Conservation (phyloP, 1,140 invertebrate genomes). For the Aphaenogaster floridana region DNA sequence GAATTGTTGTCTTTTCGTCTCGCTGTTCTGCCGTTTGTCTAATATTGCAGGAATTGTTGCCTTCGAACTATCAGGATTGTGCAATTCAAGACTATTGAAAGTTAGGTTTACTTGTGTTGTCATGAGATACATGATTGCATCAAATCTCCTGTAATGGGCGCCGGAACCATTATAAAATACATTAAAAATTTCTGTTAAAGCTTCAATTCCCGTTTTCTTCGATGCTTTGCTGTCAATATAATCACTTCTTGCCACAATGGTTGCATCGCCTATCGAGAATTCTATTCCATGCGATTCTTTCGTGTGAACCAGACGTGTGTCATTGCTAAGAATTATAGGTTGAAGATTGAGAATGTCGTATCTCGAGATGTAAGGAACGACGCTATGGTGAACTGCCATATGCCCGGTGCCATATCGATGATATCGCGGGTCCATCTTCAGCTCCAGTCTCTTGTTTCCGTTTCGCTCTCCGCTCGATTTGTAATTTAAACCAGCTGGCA, state of each 20-base stretch:
- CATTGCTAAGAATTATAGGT: slow-evolving; percentile 83
- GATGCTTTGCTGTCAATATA: neutral
- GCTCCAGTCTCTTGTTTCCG: slow-evolving; percentile 73
- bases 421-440: slow-evolving; percentile 85
- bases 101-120: neutral
- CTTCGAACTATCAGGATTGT: neutral
- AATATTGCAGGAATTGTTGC: slow-evolving; percentile 67
- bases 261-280: neutral
- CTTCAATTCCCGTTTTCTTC: neutral
- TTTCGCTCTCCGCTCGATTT: too few species aligned
- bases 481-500: slow-evolving; percentile 81
- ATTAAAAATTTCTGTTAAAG: neutral
- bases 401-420: neutral
- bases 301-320: slow-evolving; percentile 72
- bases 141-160: neutral
- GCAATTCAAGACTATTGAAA: too few species aligned
- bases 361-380: slow-evolving; percentile 88
- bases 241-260: neutral
- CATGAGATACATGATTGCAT: neutral
- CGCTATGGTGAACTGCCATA: slow-evolving; percentile 87
- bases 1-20: slow-evolving; percentile 86
- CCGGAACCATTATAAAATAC: neutral
- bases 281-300: neutral
- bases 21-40: slow-evolving; percentile 81
- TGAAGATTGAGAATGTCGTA: slow-evolving; percentile 87